phyloP scores from a whole-genome alignment of 2,888 invertebrate species.

The Drosophila tanythrix region DNA sequence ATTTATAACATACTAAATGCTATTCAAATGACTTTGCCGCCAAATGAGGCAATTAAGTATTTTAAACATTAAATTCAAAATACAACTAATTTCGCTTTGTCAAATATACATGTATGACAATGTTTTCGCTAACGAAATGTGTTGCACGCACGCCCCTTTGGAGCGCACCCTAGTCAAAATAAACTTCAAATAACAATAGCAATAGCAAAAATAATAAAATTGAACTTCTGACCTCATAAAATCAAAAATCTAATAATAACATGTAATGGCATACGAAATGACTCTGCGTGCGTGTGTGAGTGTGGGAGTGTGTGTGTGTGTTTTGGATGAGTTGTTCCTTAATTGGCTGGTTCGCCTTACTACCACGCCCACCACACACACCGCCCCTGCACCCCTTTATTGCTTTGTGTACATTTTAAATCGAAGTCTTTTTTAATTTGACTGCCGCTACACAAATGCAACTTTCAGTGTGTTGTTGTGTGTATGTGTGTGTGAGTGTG shows the following conservation, averaged over 20 bases:
- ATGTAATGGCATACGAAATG: constrained; percentile 44
- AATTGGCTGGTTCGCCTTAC: constrained; percentile 25
- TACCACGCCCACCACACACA: neutral
- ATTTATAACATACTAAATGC: neutral
- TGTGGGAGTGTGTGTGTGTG: constrained; percentile 28
- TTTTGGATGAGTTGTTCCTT: constrained; percentile 20
- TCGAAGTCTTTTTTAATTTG: constrained; percentile 65
- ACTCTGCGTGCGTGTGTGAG: constrained; percentile 21
- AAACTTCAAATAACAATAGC: constrained; percentile 22
- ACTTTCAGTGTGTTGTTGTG: constrained; percentile 7
- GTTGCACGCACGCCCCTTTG: constrained; percentile 10
- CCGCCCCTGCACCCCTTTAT: accelerated
- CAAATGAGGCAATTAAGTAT: constrained; percentile 10
- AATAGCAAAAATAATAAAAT: constrained; percentile 16
- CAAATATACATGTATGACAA: neutral
- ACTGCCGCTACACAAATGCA: constrained; percentile 47
- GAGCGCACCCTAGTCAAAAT: constrained; percentile 12
- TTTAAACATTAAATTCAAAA: neutral
- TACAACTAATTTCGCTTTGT: neutral
- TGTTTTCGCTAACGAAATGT: constrained; percentile 8
- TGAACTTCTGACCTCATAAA: constrained; percentile 24
- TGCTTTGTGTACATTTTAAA: constrained; percentile 52
- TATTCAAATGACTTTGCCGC: neutral
- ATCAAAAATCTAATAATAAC: constrained; percentile 24
- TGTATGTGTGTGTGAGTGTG: neutral